Base-by-base conservation (phyloP, 2,888 invertebrate genomes). In the Cenopis cana region DNA sequence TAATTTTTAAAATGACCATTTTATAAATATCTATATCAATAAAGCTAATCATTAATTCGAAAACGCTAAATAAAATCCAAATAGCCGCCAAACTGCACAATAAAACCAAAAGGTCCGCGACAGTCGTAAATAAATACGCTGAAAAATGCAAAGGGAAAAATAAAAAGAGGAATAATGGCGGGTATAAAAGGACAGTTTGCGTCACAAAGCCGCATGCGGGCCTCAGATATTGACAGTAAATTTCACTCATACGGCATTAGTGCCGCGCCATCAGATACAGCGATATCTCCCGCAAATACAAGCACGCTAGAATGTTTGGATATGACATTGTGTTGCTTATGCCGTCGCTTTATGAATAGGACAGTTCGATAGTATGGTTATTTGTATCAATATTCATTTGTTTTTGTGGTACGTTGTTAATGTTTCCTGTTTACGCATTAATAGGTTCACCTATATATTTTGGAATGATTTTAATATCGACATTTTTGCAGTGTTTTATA, bases 211-310 rank as follows among this genome's bases (percentile, higher is more conserved):
- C 91, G 87, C 91, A 91, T 92, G 91, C 92, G 92, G 92, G 93
- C 92, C 86, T 88, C 89, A 89, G 92, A 92, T 93, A 93, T 93
- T 93, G 93, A 93, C 93, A 93, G 93, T 93, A 93, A 93, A 93
- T 93, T 93, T 93, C 93, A 93, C 93, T 93, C 93, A 92, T 93
- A 89, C 88, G 86, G 90, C 87, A 92, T 93, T 93, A 93, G 93
- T 92, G 91, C 89, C 91, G 89, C 89, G 79, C 93, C 93, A 93
- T 93, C 93, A 92, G 89, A 88, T 87, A 81, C 93, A 93, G 93
- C 85, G 87, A 79, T 80, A 78, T 77, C 77, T 76, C 76, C 76
- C 80, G 81, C 82, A 79, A 80, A 80, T 79, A 81, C 75, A 74
- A 46, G 57, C 41, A 29, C 49, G 41, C 17, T 68, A 0, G 60